Conservation (phyloP, 2,797 vertebrate genomes). For the Kryptolebias ocellatus region DNA sequence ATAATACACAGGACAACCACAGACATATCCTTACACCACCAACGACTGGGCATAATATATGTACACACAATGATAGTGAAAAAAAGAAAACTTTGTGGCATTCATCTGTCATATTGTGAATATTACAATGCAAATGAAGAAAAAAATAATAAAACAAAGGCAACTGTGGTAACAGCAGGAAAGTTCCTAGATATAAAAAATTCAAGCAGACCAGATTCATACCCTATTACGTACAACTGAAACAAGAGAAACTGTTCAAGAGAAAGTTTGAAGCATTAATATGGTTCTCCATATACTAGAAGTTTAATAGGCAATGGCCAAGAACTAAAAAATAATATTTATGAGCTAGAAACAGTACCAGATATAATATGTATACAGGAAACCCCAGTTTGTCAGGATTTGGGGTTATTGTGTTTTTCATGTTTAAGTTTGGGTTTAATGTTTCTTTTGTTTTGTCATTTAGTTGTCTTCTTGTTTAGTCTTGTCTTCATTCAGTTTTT, state of each 20-base stretch:
- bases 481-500: no score
- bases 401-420: no score
- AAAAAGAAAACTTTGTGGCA: neutral
- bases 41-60: neutral
- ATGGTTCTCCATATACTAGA: neutral
- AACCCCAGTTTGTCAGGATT: neutral
- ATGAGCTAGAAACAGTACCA: neutral
- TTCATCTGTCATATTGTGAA: neutral
- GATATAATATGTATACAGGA: neutral
- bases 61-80: neutral
- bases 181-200: neutral
- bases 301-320: neutral
- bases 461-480: no score
- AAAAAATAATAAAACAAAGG: neutral
- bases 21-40: no score
- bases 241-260: no score
- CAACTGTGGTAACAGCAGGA: neutral
- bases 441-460: no score
- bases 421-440: no score
- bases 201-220: neutral
- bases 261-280: neutral
- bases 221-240: no score
- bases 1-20: no score
- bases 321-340: neutral
- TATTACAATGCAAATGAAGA: neutral